phyloP scores from a whole-genome alignment of 1,140 invertebrate genomes.

The Stenopsyche tienmushanensis region DNA sequence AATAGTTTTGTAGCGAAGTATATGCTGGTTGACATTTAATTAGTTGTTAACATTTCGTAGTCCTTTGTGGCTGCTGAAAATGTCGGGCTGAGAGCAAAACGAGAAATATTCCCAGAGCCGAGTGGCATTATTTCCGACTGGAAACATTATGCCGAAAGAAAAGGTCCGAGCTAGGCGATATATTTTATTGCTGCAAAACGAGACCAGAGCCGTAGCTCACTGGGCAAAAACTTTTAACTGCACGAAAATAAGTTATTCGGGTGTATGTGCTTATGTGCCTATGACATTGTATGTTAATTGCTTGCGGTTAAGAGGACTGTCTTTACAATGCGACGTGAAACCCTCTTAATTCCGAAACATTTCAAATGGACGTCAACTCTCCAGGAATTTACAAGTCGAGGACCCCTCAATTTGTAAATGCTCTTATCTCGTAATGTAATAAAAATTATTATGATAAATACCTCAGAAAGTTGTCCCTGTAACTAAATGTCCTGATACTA shows the following conservation, averaged over 20 bases:
- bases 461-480: too few species aligned
- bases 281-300: neutral
- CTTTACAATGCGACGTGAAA: neutral
- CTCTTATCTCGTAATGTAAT: too few species aligned
- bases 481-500: too few species aligned
- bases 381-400: too few species aligned
- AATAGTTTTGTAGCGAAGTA: neutral
- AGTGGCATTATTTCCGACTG: neutral
- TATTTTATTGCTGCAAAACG: too few species aligned
- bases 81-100: neutral
- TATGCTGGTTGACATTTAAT: slow-evolving; percentile 2
- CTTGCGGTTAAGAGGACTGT: neutral
- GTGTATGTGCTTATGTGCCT: neutral
- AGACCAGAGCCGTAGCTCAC: too few species aligned
- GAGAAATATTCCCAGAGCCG: neutral
- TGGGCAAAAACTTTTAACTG: neutral
- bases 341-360: neutral
- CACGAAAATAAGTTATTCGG: neutral
- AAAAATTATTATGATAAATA: too few species aligned
- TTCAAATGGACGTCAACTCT: neutral
- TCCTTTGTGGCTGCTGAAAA: slow-evolving; percentile 5
- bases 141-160: neutral
- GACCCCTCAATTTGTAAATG: too few species aligned
- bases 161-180: neutral
- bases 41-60: slow-evolving; percentile 10